Base-by-base conservation (phyloP, 2,797 vertebrate species). In the Sciurus vulgaris region DNA sequence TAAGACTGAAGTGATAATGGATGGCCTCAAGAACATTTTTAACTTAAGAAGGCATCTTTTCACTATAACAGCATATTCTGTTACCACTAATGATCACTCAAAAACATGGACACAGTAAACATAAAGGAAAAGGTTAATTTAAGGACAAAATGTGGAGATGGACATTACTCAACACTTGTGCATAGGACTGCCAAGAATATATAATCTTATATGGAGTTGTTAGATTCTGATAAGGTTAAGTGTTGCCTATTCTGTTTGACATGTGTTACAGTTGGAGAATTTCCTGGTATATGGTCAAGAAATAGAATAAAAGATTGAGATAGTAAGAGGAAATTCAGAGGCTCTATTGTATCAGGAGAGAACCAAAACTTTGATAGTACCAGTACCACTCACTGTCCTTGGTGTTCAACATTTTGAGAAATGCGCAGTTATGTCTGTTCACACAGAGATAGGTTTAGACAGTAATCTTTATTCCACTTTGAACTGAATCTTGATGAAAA, bases 401-500 rank as follows among this genome's bases (percentile, higher is more conserved):
- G 35, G 14, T 59, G 56, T 83, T 91, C 61, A 54, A 2, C 67
- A 28, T 81, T 94, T 84, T 14, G 4, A 78, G 49, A 91, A 22
- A 61, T 63, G 15, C 6, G 85, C 47, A 59, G 26, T 78, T 2
- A 77, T 74, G 35, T 12, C 56, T 89, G 22, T 24, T 41, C 63
- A 85, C 20, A 76, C 5, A 94, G 7, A 47, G 13, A 12, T 26
- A 28, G 11, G 41, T 83, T 89, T 82, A 86, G 24, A n/a, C 18
- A 47, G 17, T 79, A 56, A 63, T 13, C n/a, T 26, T 73, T 63
- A 74, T 61, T 86, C 26, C n/a, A 8, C 44, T 78, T 86, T 85
- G 70, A 28, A 85, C 33, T 91, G 67, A 88, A 47, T 94, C 28
- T 84, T 93, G 47, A 78, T 96, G 49, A 72, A 89, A 77, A 93